These are phyloP conservation scores for Amphiura filiformis DNA, from an alignment of 35 echinoderm and acorn worm genomes.

Conservation along the genomic window DNA sequence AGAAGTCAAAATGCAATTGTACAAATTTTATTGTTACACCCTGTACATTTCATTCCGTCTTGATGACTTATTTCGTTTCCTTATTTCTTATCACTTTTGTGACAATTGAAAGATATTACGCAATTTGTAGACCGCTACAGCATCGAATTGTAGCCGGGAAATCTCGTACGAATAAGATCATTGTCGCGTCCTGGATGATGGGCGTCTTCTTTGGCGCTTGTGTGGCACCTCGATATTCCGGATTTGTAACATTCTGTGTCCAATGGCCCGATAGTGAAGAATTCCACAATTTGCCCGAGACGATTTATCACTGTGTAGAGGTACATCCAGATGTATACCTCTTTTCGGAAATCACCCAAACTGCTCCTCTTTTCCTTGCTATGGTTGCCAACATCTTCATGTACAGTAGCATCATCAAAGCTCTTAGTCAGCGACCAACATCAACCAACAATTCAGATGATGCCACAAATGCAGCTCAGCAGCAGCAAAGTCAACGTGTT, in stretches of 20 bases:
- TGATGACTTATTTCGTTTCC: neutral
- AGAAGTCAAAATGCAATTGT: too few relatives aligned
- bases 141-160: slow-evolving; percentile 39
- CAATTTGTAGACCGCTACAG: slow-evolving; percentile 51
- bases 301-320: neutral
- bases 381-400: neutral
- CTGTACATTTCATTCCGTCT: neutral
- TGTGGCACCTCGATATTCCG: neutral
- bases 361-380: neutral
- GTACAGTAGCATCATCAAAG: too few relatives aligned
- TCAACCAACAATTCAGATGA: neutral
- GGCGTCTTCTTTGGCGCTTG: neutral
- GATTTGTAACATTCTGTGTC: neutral
- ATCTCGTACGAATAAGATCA: slow-evolving; percentile 22
- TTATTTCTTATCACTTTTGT: slow-evolving; percentile 29
- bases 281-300: slow-evolving; percentile 5
- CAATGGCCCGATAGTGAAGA: too few relatives aligned
- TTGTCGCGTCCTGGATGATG: slow-evolving; percentile 25
- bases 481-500: too few relatives aligned
- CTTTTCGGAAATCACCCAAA: neutral
- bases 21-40: too few relatives aligned
- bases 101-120: slow-evolving; percentile 16
- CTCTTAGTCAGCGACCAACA: neutral
- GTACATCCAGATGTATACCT: neutral
- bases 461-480: neutral